phyloP scores from a whole-genome alignment of 2,113 vertebrate species.

The Myrmecobius fasciatus region DNA sequence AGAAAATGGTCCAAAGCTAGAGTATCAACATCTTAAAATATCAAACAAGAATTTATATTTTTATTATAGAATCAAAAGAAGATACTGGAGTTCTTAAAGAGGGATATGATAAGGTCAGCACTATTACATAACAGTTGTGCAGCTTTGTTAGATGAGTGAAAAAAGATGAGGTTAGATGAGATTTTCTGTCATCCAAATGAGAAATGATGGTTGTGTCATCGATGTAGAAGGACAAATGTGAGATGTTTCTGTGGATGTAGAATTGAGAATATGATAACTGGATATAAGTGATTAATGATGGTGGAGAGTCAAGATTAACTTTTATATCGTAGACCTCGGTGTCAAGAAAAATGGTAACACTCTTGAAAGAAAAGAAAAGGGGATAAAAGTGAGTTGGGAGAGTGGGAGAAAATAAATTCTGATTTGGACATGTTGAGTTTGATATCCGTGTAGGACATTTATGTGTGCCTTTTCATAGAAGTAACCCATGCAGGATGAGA shows the following conservation, averaged over 20 bases:
- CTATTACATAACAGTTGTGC: not conserved
- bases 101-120: not conserved
- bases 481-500: not conserved
- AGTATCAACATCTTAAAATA: not conserved
- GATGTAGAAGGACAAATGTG: not conserved
- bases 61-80: not conserved
- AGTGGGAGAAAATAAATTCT: not conserved
- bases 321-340: not conserved
- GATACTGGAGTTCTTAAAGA: not conserved
- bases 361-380: not conserved
- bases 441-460: not conserved
- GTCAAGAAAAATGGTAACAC: not conserved
- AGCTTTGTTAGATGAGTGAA: not conserved
- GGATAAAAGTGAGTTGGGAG: not conserved
- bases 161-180: not conserved
- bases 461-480: not conserved
- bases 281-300: not conserved
- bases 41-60: not conserved
- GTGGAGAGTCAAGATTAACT: not conserved
- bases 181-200: not conserved
- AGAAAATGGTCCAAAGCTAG: not conserved
- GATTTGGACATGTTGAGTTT: not conserved
- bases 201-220: not conserved
- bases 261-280: not conserved
- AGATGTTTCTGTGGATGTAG: not conserved